A percentile compares a stretch with the other conserved stretches of the same genome.
Evolutionary conservation across 2,797 vertebrate species (phyloP).

Genomic region (Propithecus perrieri): DNA sequence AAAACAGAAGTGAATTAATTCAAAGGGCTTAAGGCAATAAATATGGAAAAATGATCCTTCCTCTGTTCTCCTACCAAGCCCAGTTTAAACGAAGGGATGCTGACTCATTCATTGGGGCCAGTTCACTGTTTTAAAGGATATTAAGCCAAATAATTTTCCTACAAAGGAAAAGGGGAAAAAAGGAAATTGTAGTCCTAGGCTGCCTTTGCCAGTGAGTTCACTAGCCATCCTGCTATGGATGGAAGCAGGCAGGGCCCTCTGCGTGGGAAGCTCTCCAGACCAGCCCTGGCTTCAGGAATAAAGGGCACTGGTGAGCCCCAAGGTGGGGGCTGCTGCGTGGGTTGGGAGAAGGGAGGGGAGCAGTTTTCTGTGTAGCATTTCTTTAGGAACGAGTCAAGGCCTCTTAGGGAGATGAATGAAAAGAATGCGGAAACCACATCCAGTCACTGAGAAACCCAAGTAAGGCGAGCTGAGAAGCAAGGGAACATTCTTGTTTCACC

Average conservation of each 20-base stretch:
- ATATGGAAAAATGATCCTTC: constrained; percentile 17
- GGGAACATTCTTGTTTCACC: not conserved
- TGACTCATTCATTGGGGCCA: not conserved
- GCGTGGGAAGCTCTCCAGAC: not conserved
- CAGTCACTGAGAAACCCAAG: not conserved
- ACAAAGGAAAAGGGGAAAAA: not conserved
- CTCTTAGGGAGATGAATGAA: not conserved
- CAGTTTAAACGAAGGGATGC: constrained; percentile 17
- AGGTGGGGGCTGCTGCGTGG: not conserved
- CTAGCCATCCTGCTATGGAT: not conserved
- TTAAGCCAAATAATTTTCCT: constrained; percentile 32
- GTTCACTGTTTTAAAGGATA: constrained; percentile 2
- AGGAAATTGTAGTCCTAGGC: not conserved
- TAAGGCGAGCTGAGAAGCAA: not conserved
- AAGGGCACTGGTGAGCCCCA: no score
- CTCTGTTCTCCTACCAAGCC: not conserved
- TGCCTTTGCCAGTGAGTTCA: not conserved
- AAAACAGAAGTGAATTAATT: not conserved
- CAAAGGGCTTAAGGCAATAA: not conserved
- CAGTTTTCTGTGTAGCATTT: not conserved
- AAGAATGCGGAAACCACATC: not conserved
- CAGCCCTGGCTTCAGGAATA: not conserved
- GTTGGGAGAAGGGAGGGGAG: accelerated
- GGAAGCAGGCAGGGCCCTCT: not conserved
- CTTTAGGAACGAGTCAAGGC: not conserved